Conservation (phyloP, 2,797 vertebrate species). For the Artibeus jamaicensis region DNA sequence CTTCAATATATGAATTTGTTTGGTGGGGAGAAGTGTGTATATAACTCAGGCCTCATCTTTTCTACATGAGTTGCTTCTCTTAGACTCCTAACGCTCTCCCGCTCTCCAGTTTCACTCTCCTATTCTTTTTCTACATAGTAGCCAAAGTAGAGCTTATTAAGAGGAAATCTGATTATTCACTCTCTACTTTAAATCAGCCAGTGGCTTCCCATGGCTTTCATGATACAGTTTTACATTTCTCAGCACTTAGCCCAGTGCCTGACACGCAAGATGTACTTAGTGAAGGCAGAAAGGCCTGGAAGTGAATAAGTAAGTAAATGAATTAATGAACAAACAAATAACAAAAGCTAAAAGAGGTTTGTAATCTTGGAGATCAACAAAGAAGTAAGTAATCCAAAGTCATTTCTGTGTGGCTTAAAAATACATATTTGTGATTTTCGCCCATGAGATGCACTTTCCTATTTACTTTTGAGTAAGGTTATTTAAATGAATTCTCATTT, state of each 20-base stretch:
- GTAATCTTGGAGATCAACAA: not conserved
- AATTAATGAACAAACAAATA: conserved; percentile 11
- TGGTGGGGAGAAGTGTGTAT: too few relatives aligned
- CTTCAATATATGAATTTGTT: not conserved
- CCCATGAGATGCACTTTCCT: not conserved
- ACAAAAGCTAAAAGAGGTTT: not conserved
- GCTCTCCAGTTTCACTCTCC: not conserved
- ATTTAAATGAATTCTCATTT: conserved; percentile 30
- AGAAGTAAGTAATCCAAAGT: not conserved
- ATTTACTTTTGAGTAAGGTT: not conserved
- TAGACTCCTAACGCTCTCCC: not conserved
- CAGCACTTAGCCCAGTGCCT: not conserved
- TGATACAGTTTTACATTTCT: not conserved
- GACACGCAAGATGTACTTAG: not conserved
- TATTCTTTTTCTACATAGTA: not conserved
- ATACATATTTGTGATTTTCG: not conserved
- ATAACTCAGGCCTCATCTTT: not conserved
- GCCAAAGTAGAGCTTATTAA: not conserved
- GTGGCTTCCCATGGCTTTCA: not conserved
- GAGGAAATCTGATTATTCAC: conserved; percentile 9
- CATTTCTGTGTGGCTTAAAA: not conserved
- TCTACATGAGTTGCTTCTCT: not conserved
- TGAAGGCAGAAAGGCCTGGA: not conserved
- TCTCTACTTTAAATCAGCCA: not conserved
- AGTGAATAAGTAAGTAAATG: not conserved